phyloP scores from a whole-genome alignment of 2,797 vertebrate genomes.

The Dallia pectoralis region DNA sequence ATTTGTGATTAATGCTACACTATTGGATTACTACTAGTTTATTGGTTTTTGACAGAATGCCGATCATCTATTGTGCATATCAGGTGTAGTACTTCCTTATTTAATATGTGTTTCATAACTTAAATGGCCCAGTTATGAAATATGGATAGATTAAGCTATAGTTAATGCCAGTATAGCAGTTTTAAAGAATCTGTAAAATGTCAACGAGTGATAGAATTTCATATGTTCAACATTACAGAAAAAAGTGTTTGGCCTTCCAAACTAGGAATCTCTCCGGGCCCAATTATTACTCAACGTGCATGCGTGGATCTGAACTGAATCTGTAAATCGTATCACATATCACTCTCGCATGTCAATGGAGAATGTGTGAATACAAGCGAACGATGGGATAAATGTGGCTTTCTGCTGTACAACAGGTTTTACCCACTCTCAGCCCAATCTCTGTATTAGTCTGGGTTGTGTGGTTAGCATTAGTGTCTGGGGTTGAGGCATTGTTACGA shows the following conservation, averaged over 20 bases:
- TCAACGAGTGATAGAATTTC: neutral
- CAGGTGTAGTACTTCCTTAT: neutral
- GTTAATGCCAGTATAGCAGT: neutral
- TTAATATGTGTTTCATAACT: neutral
- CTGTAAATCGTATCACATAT: slow-evolving; percentile 4
- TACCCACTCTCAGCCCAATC: neutral
- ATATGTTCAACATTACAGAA: neutral
- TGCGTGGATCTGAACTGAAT: neutral
- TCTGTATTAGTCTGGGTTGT: neutral
- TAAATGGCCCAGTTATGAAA: neutral
- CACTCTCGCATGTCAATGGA: neutral
- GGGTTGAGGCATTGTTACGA: neutral
- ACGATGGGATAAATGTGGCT: neutral
- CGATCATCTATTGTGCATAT: too few species aligned
- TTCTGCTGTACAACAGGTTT: neutral
- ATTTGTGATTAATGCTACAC: too few species aligned
- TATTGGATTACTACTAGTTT: too few species aligned
- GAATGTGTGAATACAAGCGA: neutral
- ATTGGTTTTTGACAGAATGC: too few species aligned
- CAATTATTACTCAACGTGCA: neutral
- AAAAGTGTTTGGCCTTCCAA: neutral
- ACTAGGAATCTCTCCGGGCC: neutral
- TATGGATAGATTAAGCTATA: neutral
- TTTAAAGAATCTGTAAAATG: neutral
- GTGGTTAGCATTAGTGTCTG: neutral